Evolutionary conservation across 2,888 invertebrate genomes (phyloP), one percentile per base, ranked within the genome.

Genomic region (Buathra laborator): DNA sequence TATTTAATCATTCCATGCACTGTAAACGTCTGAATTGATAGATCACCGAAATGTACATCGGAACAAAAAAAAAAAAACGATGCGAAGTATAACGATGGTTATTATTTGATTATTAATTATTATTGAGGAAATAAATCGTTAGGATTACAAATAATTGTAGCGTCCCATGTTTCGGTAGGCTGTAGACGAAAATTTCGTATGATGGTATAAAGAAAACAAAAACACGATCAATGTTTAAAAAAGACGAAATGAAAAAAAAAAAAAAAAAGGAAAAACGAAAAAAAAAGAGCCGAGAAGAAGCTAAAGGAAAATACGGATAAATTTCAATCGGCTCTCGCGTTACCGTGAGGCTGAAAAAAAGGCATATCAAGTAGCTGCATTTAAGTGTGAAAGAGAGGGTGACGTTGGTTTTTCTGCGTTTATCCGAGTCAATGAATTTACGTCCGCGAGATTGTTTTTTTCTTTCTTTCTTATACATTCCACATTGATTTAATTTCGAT

Each of bases 111-210:
- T 51, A 70, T 83, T 83, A 81, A 79, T 83, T 81, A 86, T 87
- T 87, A 84, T 79, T 86, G 86, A 84, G 85, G 72, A 67, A 85
- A 86, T 85, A 83, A 83, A 84, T 87, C 48, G 77, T 70, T 83
- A 87, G 86, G 79, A 88, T 87, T 64, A 87, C 24, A 24, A 24
- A 24, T 24, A 24, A 89, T 84, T 76, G 81, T 90, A 89, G 89
- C 78, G 71, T 90, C 90, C 85, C 88, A 87, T 83, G 88, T 89
- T 90, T 90, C 83, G 56, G 85, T 90, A 91, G 88, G 77, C 79
- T 79, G 76, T 86, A 77, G 71, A 43, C 44, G n/a, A 74, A 19
- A 46, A 68, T 87, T 87, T 86, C 59, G 80, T 68, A 67, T 64
- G 62, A 79, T 62, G 16, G 62, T 19, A 64, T 53, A 66, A 44